phyloP scores from a whole-genome alignment of 1,140 invertebrate genomes.

The Diorhabda elongata region DNA sequence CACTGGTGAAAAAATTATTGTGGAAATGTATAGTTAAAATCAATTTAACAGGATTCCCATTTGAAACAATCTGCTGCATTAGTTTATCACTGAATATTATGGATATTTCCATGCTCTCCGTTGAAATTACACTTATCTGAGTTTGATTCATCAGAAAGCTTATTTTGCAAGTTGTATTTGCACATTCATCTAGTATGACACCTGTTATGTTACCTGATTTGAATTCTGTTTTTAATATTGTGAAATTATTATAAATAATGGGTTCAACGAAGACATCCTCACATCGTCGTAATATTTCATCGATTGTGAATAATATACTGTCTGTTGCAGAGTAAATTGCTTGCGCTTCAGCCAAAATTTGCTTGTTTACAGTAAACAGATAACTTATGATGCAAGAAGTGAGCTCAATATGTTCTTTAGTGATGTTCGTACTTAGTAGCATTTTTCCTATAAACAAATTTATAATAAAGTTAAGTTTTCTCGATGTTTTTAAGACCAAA shows the following conservation, averaged over 20 bases:
- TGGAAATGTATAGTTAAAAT: slow-evolving; percentile 25
- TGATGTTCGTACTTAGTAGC: background rate
- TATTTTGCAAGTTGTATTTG: slow-evolving; percentile 11
- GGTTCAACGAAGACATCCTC: background rate
- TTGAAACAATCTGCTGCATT: slow-evolving; percentile 22
- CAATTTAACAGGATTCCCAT: slow-evolving; percentile 15
- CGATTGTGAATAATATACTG: slow-evolving; percentile 29
- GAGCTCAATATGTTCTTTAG: background rate
- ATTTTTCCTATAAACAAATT: slow-evolving; percentile 2
- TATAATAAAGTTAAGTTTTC: too few relatives aligned
- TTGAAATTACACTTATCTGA: background rate
- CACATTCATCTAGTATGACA: slow-evolving; percentile 20
- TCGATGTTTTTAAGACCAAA: too few relatives aligned
- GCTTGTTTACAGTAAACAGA: slow-evolving; percentile 17
- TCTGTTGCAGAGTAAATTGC: slow-evolving; percentile 29
- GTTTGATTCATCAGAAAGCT: background rate
- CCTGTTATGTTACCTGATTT: slow-evolving; percentile 24
- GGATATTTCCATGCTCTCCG: background rate
- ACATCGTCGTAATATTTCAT: slow-evolving; percentile 20
- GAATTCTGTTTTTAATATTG: slow-evolving; percentile 22
- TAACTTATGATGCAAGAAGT: slow-evolving; percentile 24
- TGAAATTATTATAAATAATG: slow-evolving; percentile 23
- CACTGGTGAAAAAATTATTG: slow-evolving; percentile 32
- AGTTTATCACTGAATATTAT: slow-evolving; percentile 24
- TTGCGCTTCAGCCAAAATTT: slow-evolving; percentile 28